A percentile compares a stretch with the other conserved stretches of the same genome.
phyloP scores from a whole-genome alignment of 1,140 invertebrate genomes.

The Aphaenogaster ashmeadi region DNA sequence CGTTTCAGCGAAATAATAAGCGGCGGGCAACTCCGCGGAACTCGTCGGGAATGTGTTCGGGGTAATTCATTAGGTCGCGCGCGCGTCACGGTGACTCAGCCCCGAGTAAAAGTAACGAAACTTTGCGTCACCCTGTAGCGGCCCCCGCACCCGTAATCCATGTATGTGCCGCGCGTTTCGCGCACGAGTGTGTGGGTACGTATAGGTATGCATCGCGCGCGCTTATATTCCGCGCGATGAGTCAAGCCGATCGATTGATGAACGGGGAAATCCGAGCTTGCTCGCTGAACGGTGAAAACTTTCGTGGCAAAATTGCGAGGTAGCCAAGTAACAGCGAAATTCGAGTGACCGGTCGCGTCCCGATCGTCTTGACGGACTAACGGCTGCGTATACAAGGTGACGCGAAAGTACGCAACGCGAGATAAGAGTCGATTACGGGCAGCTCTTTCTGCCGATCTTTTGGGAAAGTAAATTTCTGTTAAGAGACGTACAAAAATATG shows the following conservation, averaged over 20 bases:
- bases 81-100: constrained; percentile 57
- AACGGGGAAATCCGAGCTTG: constrained; percentile 57
- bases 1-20: constrained; percentile 18
- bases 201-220: constrained; percentile 56
- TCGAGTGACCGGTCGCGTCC: constrained; percentile 2
- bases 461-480: background rate
- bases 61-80: constrained; percentile 42
- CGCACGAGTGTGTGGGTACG: background rate
- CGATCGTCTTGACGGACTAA: background rate
- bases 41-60: constrained; percentile 44
- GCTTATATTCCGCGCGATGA: constrained; percentile 49
- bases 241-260: constrained; percentile 69
- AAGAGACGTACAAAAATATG: too few species aligned
- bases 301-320: constrained; percentile 40
- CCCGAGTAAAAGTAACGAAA: constrained; percentile 57
- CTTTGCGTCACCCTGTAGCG: constrained; percentile 46
- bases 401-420: background rate
- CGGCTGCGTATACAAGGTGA: background rate
- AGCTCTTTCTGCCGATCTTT: background rate
- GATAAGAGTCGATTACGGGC: background rate
- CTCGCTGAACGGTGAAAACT: constrained; percentile 35
- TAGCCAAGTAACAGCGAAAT: constrained; percentile 2
- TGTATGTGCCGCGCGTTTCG: background rate
- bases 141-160: constrained; percentile 29
- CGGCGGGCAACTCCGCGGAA: constrained; percentile 27